Conservation (phyloP, 1,140 invertebrate species). For the Drosophila rufa region DNA sequence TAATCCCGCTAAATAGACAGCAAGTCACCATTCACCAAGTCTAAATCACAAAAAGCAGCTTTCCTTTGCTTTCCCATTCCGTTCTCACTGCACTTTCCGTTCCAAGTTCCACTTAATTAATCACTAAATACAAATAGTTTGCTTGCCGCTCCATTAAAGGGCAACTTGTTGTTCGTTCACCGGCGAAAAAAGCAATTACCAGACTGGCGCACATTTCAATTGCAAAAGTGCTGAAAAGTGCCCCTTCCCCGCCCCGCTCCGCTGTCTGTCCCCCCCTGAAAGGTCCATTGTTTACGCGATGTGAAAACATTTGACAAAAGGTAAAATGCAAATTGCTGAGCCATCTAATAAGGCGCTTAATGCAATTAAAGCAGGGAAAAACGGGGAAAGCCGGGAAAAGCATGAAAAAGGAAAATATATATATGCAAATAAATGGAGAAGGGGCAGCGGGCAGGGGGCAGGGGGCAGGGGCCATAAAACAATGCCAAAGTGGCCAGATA, state of each 20-base stretch:
- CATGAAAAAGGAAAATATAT: not conserved
- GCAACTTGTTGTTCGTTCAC: constrained; percentile 12
- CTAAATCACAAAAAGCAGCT: not conserved
- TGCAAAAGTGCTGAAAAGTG: constrained; percentile 23
- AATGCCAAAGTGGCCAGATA: constrained; percentile 74
- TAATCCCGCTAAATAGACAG: not conserved
- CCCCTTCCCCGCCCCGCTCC: not conserved
- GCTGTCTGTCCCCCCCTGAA: no score
- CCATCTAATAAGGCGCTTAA: constrained; percentile 74
- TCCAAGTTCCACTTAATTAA: constrained; percentile 33
- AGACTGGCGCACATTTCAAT: constrained; percentile 14
- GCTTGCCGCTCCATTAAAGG: constrained; percentile 34
- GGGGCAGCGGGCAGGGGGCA: not conserved
- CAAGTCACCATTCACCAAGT: no score
- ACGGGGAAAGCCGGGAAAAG: not conserved
- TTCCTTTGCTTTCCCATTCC: not conserved
- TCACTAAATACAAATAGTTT: constrained; percentile 31
- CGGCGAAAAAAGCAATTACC: constrained; percentile 13
- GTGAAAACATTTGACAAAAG: constrained; percentile 62
- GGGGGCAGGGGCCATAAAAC: constrained; percentile 53
- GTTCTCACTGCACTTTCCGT: not conserved
- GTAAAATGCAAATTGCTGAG: constrained; percentile 68
- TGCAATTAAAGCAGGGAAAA: constrained; percentile 54
- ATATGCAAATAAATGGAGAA: not conserved
- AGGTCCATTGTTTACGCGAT: constrained; percentile 25